These are phyloP conservation scores for Meteorus sp. DNA, from an alignment of 1,140 invertebrate genomes.

Conservation along the genomic window DNA sequence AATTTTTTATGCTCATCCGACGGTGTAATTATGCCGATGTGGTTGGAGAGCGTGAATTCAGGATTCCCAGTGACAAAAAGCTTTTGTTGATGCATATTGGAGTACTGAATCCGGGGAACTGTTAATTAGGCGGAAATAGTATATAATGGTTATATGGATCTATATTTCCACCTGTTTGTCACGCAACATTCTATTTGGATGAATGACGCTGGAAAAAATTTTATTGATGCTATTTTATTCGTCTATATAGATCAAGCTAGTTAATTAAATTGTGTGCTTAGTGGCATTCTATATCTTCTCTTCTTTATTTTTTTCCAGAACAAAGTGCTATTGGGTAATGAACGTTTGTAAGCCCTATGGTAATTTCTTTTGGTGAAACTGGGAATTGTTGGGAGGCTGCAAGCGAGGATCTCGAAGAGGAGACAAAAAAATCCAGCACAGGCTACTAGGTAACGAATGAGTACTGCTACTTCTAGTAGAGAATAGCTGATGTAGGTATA, in stretches of 20 bases:
- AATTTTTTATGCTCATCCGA: constrained; percentile 26
- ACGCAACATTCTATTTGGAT: too few relatives aligned
- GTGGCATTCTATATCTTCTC: too few relatives aligned
- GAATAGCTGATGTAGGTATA: constrained; percentile 28
- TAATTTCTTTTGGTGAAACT: constrained; percentile 17
- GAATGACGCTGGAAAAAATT: too few relatives aligned
- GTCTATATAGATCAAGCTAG: too few relatives aligned
- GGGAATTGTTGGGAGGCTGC: background rate
- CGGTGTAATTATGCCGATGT: constrained; percentile 25
- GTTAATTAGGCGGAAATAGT: constrained; percentile 24
- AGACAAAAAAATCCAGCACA: constrained; percentile 1
- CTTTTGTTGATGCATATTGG: constrained; percentile 17
- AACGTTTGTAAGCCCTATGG: constrained; percentile 1
- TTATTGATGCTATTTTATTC: too few relatives aligned
- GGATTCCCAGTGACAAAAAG: constrained; percentile 23
- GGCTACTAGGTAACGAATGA: constrained; percentile 20
- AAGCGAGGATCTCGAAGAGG: background rate
- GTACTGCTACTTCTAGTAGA: constrained; percentile 20
- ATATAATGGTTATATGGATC: background rate
- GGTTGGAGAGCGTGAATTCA: constrained; percentile 22
- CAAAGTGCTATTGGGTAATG: constrained; percentile 7
- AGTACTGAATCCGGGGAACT: constrained; percentile 15
- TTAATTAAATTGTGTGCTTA: too few relatives aligned
- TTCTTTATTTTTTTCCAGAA: background rate
- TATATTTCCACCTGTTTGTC: too few relatives aligned